These are phyloP conservation scores for Ifrita kowaldi DNA, from an alignment of 2,113 vertebrate genomes.

Conservation along the genomic window DNA sequence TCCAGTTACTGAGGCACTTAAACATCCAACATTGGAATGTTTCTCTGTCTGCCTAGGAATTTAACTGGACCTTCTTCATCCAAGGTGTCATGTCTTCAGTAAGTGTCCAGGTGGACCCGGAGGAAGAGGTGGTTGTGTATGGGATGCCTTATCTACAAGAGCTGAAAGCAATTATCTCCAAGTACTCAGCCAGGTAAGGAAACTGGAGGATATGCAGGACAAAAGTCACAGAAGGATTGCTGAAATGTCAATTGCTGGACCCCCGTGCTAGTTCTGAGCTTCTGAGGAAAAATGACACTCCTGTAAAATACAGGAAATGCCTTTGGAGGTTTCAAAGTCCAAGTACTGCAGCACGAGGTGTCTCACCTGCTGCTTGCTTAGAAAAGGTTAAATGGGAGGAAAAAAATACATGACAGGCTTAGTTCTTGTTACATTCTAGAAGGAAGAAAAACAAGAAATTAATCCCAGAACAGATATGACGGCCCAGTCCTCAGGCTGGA, in stretches of 20 bases:
- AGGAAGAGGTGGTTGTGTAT: slow-evolving; percentile 92
- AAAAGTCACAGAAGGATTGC: neutral
- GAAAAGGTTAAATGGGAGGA: neutral
- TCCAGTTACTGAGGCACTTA: neutral
- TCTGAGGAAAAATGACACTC: neutral
- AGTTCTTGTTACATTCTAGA: neutral
- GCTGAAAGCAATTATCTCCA: slow-evolving; percentile 80
- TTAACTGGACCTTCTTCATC: slow-evolving; percentile 93
- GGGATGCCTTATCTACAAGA: slow-evolving; percentile 87
- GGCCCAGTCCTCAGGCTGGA: neutral
- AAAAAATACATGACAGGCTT: neutral
- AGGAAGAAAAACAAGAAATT: neutral
- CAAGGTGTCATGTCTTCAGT: slow-evolving; percentile 86
- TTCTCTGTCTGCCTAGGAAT: slow-evolving; percentile 75
- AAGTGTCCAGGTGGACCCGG: slow-evolving; percentile 68
- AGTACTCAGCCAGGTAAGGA: slow-evolving; percentile 83
- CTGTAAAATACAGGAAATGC: neutral
- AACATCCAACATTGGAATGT: neutral
- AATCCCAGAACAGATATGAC: neutral
- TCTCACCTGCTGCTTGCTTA: neutral
- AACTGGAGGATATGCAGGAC: neutral
- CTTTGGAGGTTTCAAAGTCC: neutral
- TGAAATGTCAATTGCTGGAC: neutral
- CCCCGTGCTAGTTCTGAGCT: neutral
- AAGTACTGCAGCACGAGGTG: neutral